Conservation (phyloP, 92 coral and sea anemone species). For the Desmophyllum pertusum region DNA sequence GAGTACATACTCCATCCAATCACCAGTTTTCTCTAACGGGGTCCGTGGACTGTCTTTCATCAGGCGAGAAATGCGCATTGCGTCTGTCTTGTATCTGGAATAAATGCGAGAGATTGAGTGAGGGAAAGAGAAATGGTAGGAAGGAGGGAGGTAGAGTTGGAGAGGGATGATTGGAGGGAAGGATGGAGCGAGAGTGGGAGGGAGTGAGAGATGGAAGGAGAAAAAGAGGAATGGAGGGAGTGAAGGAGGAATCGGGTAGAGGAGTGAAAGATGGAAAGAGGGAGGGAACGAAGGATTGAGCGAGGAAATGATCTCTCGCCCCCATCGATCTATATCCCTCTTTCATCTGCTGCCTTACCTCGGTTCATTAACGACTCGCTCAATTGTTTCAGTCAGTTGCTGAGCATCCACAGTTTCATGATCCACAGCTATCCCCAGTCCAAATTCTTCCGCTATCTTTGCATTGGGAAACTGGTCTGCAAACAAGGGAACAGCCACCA, state of each 20-base stretch:
- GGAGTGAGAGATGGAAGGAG: no score
- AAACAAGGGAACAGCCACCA: conserved; percentile 30
- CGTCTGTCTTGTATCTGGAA: conserved; percentile 37
- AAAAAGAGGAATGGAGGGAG: no score
- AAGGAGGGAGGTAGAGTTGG: background rate
- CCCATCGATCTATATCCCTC: no score
- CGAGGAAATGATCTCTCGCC: no score
- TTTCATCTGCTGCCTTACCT: conserved; percentile 29
- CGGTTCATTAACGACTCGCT: conserved; percentile 46
- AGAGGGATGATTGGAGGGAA: background rate
- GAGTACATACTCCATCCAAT: conserved; percentile 67
- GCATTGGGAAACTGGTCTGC: conserved; percentile 16
- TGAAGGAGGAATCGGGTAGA: no score
- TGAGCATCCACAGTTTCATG: background rate
- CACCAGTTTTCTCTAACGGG: conserved; percentile 57
- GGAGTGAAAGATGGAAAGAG: no score
- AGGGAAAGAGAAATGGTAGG: background rate
- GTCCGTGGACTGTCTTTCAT: conserved; percentile 53
- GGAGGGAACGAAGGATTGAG: no score
- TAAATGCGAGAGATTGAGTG: background rate
- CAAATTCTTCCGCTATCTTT: conserved; percentile 31
- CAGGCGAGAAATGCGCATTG: conserved; percentile 45
- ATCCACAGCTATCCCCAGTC: conserved; percentile 42
- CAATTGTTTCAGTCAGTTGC: conserved; percentile 20
- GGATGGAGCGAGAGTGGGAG: no score